Percentiles rank a stretch among this genome's conserved stretches.
These are phyloP conservation scores for Tautogolabrus adspersus DNA, from an alignment of 2,113 vertebrate genomes.

Conservation along the genomic window DNA sequence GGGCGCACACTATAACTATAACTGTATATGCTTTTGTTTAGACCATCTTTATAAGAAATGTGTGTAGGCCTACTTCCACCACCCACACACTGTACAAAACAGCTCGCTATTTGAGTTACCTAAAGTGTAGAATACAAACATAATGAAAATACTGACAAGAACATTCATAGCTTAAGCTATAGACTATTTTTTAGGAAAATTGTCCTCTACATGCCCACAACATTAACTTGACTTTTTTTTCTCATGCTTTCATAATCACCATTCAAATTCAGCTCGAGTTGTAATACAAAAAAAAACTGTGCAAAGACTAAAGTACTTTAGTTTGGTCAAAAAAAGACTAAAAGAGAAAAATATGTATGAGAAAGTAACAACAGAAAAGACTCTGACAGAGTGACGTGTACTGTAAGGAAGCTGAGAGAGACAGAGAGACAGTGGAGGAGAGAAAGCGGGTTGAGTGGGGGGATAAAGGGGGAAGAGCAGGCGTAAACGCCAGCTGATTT, in stretches of 20 bases:
- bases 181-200: not conserved
- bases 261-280: not conserved
- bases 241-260: not conserved
- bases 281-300: not conserved
- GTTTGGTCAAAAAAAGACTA: not conserved
- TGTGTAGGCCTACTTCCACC: constrained; percentile 15
- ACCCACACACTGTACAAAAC: constrained; percentile 30
- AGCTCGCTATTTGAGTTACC: constrained; percentile 35
- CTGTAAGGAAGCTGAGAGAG: not conserved
- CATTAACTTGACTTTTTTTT: not conserved
- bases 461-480: constrained; percentile 8
- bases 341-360: not conserved
- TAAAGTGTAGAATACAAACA: constrained; percentile 33
- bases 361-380: not conserved
- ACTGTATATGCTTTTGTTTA: constrained; percentile 50
- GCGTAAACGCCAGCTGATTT: constrained; percentile 56
- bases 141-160: constrained; percentile 35
- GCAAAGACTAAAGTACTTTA: not conserved
- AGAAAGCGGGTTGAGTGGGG: constrained; percentile 10
- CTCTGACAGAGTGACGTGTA: not conserved
- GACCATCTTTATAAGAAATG: constrained; percentile 33
- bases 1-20: constrained; percentile 54
- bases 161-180: not conserved
- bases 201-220: constrained; percentile 8
- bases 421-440: not conserved